A percentile compares a stretch with the other conserved stretches of the same genome.
Conservation (phyloP, 2,797 vertebrate genomes). For the Smutsia gigantea region DNA sequence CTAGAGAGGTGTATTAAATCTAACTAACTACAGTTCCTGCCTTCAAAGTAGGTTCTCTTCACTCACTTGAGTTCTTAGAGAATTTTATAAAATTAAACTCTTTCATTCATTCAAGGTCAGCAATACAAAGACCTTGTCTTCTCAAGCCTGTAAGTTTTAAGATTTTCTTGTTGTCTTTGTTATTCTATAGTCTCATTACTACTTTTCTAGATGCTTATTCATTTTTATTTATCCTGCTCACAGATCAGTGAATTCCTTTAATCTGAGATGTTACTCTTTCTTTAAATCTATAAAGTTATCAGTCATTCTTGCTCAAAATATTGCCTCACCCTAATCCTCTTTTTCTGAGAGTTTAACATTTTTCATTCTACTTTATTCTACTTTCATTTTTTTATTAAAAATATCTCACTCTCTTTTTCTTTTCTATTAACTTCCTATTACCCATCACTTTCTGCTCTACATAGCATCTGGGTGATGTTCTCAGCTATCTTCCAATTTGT, state of each 20-base stretch:
- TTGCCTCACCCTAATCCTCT: neutral
- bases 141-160: neutral
- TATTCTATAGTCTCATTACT: neutral
- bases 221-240: neutral
- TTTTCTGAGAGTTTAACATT: neutral
- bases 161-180: neutral
- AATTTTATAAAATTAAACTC: neutral
- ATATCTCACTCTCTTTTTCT: neutral
- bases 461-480: neutral
- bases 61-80: neutral
- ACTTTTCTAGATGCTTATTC: neutral
- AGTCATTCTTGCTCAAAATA: neutral
- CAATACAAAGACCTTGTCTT: neutral
- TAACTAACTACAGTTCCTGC: neutral
- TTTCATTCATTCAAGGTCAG: neutral
- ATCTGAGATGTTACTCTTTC: neutral
- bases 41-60: neutral
- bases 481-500: neutral
- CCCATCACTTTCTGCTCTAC: neutral
- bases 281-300: neutral
- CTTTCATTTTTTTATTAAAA: slow-evolving; percentile 4
- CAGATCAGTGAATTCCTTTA: neutral
- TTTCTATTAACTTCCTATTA: neutral
- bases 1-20: neutral
- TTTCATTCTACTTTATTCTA: neutral